Conservation (phyloP, 1,140 invertebrate genomes). For the Drosophila novamexicana region DNA sequence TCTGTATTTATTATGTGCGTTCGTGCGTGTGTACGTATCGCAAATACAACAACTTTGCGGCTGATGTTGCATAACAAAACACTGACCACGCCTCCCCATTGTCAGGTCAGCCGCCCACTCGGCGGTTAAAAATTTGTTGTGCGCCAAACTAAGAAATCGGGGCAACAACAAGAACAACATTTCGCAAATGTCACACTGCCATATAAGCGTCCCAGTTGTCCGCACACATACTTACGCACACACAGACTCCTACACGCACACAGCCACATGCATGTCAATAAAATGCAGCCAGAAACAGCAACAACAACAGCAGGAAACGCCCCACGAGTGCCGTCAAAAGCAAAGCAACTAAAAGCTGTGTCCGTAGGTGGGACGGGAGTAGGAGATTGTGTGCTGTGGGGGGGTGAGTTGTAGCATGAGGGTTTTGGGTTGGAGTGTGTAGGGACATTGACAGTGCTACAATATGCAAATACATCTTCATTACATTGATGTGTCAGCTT, state of each 20-base stretch:
- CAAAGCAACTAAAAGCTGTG: conserved; percentile 62
- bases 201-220: conserved; percentile 51
- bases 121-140: conserved; percentile 47
- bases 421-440: not conserved
- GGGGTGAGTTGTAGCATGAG: not conserved
- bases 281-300: conserved; percentile 45
- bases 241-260: conserved; percentile 16
- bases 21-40: conserved; percentile 51
- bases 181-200: conserved; percentile 44
- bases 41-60: conserved; percentile 50
- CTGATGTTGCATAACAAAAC: conserved; percentile 30
- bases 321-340: conserved; percentile 68
- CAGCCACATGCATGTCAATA: conserved; percentile 63
- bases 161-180: conserved; percentile 27
- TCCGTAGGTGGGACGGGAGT: conserved; percentile 5
- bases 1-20: conserved; percentile 9
- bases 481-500: conserved; percentile 83
- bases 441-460: conserved; percentile 72
- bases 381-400: not conserved
- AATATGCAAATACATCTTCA: conserved; percentile 83
- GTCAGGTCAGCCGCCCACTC: conserved; percentile 13
- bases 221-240: conserved; percentile 14
- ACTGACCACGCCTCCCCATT: conserved; percentile 7
- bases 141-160: conserved; percentile 57
- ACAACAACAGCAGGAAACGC: conserved; percentile 28